phyloP scores from a whole-genome alignment of 92 coral and sea anemone species.

The Phymanthus crucifer region DNA sequence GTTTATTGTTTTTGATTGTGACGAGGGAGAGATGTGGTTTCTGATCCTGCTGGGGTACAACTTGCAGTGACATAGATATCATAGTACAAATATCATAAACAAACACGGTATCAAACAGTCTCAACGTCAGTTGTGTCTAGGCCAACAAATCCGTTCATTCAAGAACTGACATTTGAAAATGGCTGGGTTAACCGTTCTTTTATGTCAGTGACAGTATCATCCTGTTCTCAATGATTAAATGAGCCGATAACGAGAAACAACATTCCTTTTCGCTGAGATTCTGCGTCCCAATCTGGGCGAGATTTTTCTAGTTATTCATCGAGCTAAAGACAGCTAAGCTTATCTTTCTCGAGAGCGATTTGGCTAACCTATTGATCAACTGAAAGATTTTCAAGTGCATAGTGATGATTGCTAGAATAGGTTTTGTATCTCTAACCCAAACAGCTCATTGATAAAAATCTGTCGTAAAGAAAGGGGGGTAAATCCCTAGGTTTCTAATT shows the following conservation, averaged over 20 bases:
- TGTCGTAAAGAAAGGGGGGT: slow-evolving; percentile 1
- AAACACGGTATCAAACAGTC: slow-evolving; percentile 16
- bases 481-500: not conserved
- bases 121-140: slow-evolving; percentile 25
- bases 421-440: slow-evolving; percentile 66
- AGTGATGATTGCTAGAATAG: slow-evolving; percentile 64
- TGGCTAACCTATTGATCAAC: slow-evolving; percentile 40
- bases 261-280: too few species aligned
- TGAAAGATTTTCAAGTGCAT: slow-evolving; percentile 61
- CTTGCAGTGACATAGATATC: slow-evolving; percentile 18
- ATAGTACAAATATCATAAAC: slow-evolving; percentile 3
- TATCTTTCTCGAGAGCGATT: slow-evolving; percentile 14
- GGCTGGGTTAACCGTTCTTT: slow-evolving; percentile 2
- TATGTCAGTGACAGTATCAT: not conserved
- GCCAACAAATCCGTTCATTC: not conserved
- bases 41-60: not conserved
- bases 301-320: not conserved
- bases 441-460: slow-evolving; percentile 59
- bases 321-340: slow-evolving; percentile 8
- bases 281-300: not conserved
- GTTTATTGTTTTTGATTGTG: not conserved
- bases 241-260: not conserved
- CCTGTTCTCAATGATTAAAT: not conserved
- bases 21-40: not conserved
- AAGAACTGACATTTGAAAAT: not conserved